Base-by-base conservation (phyloP, 2,888 invertebrate genomes). In the Cistogaster globosa region DNA sequence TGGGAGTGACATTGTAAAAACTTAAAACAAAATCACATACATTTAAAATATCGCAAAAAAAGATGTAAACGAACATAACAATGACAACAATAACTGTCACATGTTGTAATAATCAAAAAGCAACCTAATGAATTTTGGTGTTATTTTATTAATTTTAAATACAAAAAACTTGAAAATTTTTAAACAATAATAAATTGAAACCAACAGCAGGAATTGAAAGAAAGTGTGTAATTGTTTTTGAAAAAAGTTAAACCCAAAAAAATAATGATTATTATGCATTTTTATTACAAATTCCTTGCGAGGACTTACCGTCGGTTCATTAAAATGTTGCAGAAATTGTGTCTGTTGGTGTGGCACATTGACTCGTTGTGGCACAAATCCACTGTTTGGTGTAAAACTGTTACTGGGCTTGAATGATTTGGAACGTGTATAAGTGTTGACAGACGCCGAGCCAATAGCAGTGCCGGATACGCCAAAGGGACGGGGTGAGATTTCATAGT, bases 301-400 rank as follows among this genome's bases (percentile, higher is more conserved):
- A 84, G 84, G 77, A 88, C 90, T 89, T 88, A 92, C 92, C 42
- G 77, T 65, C 89, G 90, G 89, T 81, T 92, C 92, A 86, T 88
- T 92, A 77, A 92, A 92, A 83, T 92, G 92, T 67, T 92, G 88
- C 87, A 92, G 82, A 88, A 92, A 92, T 85, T 92, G 92, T 86
- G 90, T 90, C 85, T 92, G 92, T 81, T 92, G 92, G 87, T 92
- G 92, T 51, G 92, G 92, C 81, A 92, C 90, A 89, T 92, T 92
- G 81, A 88, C 87, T 65, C 92, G 90, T 75, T 91, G 89, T 63
- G 90, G 89, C 76, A 89, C 88, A 87, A 91, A 90, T 62, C 90
- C 89, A 6, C 45, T 76, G 45, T 53, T 78, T 48, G 65, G 14
- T 72, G 72, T 60, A 53, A 79, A 63, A 71, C 80, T 86, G 72